Percentiles rank a stretch among this genome's conserved stretches.
Evolutionary conservation across 2,113 vertebrate species (phyloP).

Genomic region (Siniperca knerii): DNA sequence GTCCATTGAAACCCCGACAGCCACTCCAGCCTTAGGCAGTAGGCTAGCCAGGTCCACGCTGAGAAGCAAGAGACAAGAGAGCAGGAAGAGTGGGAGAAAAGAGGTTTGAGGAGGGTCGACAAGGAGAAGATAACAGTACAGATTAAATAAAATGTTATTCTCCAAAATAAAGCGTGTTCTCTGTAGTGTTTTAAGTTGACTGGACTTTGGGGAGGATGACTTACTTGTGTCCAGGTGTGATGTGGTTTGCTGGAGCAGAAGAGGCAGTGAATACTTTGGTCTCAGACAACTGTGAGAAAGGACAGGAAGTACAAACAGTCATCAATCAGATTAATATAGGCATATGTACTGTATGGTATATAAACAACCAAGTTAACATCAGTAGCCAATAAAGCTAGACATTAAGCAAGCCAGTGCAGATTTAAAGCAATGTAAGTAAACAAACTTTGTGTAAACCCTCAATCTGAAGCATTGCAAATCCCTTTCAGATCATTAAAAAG

Average conservation of each 20-base stretch:
- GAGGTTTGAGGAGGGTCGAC: background rate
- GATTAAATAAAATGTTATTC: background rate
- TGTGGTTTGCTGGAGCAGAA: constrained; percentile 87
- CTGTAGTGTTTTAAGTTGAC: background rate
- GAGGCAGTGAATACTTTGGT: constrained; percentile 98
- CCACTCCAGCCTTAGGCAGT: constrained; percentile 87
- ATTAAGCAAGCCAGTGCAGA: background rate
- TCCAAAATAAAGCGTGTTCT: background rate
- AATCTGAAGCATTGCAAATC: background rate
- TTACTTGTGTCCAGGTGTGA: constrained; percentile 89
- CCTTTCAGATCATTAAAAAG: constrained; percentile 8
- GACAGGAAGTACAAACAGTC: background rate
- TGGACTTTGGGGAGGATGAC: background rate
- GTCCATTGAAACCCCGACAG: constrained; percentile 75
- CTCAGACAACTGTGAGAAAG: constrained; percentile 90
- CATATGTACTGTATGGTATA: background rate
- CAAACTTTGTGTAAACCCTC: background rate
- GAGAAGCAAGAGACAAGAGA: constrained; percentile 20
- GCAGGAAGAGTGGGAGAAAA: background rate
- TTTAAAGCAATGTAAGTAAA: background rate
- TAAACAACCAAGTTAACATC: background rate
- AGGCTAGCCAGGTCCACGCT: constrained; percentile 90
- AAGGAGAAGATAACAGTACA: background rate
- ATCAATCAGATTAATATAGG: constrained; percentile 5
- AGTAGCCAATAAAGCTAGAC: background rate